These are phyloP conservation scores for Aldabrachelys gigantea DNA, from an alignment of 2,113 vertebrate species.

Conservation along the genomic window DNA sequence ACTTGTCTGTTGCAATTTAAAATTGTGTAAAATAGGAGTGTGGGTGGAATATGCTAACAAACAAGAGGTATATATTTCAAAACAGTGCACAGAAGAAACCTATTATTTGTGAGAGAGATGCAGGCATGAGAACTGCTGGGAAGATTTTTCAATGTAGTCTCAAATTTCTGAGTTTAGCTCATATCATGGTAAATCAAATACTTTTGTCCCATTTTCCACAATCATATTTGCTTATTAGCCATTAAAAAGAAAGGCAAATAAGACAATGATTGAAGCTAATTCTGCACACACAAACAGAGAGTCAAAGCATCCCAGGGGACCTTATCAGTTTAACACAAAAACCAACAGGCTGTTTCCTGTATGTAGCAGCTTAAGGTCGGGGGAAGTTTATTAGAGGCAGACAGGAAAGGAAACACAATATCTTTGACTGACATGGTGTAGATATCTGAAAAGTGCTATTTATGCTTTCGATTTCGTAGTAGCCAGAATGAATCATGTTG, in stretches of 20 bases:
- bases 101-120: constrained; percentile 34
- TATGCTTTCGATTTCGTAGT: constrained; percentile 62
- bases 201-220: constrained; percentile 61
- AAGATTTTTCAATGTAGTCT: constrained; percentile 34
- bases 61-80: constrained; percentile 59
- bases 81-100: constrained; percentile 20
- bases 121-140: constrained; percentile 23
- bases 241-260: constrained; percentile 60
- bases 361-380: constrained; percentile 68
- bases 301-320: constrained; percentile 66
- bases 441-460: constrained; percentile 71
- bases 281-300: constrained; percentile 51
- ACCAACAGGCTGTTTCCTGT: constrained; percentile 73
- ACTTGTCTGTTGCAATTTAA: constrained; percentile 45
- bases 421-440: constrained; percentile 69
- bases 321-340: constrained; percentile 75
- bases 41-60: constrained; percentile 36
- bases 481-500: constrained; percentile 52
- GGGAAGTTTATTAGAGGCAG: constrained; percentile 73
- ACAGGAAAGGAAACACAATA: constrained; percentile 71
- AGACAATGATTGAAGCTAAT: constrained; percentile 59
- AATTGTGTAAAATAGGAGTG: constrained; percentile 21
- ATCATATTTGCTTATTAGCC: constrained; percentile 62
- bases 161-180: constrained; percentile 38
- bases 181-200: constrained; percentile 43